Percentiles rank a stretch among this genome's conserved stretches.
Conservation (phyloP, 2,888 invertebrate genomes). For the Sarcophaga caerulescens region DNA sequence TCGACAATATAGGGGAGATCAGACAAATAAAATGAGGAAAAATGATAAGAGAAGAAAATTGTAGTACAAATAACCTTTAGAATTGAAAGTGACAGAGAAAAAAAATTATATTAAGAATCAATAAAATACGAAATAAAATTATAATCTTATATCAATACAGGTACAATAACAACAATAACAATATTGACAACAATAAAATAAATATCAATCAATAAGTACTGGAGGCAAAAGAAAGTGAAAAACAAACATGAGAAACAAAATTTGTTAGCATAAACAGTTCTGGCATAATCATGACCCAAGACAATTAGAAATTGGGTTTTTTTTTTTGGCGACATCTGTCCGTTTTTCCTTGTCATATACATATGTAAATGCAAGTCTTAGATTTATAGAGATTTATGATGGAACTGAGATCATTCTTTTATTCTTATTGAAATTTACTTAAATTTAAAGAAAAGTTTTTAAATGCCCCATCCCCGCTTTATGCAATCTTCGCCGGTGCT, state of each 20-base stretch:
- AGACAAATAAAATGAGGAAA: no score
- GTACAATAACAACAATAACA: constrained; percentile 12
- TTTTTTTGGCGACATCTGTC: no score
- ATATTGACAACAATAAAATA: constrained; percentile 11
- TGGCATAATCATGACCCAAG: background rate
- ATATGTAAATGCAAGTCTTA: no score
- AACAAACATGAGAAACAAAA: background rate
- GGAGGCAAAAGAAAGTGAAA: background rate
- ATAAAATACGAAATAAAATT: constrained; percentile 17
- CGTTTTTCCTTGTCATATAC: no score
- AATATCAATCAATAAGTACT: background rate
- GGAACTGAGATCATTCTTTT: no score
- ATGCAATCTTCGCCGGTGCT: no score
- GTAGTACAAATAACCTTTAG: background rate
- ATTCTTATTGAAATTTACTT: no score
- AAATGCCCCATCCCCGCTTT: no score
- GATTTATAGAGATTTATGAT: no score
- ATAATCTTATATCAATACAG: constrained; percentile 4
- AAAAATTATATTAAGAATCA: constrained; percentile 9
- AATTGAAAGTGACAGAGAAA: constrained; percentile 15
- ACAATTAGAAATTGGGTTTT: no score
- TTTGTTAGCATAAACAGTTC: background rate
- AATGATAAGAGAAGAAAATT: background rate
- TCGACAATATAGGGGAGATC: no score
- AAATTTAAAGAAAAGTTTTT: no score